A percentile compares a stretch with the other conserved stretches of the same genome.
These are phyloP conservation scores for Dolichotis patagonum DNA, from an alignment of 2,113 vertebrate genomes.

Conservation along the genomic window DNA sequence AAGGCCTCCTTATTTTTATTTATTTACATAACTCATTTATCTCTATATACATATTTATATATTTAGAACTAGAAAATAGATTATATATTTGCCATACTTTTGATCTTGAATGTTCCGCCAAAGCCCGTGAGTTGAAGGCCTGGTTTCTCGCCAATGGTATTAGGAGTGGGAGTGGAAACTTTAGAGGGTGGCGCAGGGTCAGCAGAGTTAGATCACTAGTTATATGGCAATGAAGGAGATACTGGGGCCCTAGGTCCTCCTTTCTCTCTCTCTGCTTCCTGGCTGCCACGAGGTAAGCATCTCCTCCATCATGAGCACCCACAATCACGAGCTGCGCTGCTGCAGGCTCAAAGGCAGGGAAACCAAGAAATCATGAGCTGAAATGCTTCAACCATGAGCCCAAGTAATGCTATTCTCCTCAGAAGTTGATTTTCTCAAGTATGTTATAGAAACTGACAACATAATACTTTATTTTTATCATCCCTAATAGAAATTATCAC, in stretches of 20 bases:
- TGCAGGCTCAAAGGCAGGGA: neutral
- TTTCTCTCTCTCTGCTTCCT: neutral
- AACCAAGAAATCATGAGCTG: neutral
- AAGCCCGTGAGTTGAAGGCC: neutral
- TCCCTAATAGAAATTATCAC: neutral
- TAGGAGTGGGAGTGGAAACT: neutral
- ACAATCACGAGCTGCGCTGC: neutral
- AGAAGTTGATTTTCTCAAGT: neutral
- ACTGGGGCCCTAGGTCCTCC: neutral
- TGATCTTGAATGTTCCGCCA: neutral
- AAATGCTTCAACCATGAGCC: neutral
- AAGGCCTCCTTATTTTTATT: neutral
- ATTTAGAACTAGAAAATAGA: constrained; percentile 28
- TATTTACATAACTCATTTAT: neutral
- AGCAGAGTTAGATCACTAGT: too few relatives aligned
- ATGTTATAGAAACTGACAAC: neutral
- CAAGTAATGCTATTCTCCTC: neutral
- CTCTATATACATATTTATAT: neutral
- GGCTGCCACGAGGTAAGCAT: neutral
- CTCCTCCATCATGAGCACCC: neutral
- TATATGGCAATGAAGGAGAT: fast-evolving
- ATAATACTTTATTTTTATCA: neutral
- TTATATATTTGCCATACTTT: neutral
- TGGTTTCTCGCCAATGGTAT: too few relatives aligned
- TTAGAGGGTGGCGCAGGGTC: neutral